A percentile compares a stretch with the other conserved stretches of the same genome.
phyloP scores from a whole-genome alignment of 1,140 invertebrate genomes.

The Luehdorfia chinensis region DNA sequence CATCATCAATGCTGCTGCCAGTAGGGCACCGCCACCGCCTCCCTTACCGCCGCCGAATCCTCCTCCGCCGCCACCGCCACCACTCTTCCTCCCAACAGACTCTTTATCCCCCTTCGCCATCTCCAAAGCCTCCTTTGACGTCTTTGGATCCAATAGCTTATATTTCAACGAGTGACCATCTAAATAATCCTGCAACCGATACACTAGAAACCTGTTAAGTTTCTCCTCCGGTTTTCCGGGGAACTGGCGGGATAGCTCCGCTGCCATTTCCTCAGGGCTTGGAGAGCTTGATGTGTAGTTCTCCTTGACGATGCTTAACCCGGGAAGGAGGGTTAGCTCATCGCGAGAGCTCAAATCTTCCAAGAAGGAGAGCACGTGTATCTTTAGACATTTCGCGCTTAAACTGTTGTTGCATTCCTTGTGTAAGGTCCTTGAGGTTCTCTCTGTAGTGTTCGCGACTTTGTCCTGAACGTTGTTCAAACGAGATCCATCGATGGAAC shows the following conservation, averaged over 20 bases:
- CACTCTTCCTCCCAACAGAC: constrained; percentile 49
- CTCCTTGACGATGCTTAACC: constrained; percentile 84
- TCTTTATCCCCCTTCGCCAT: constrained; percentile 58
- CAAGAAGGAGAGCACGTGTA: constrained; percentile 86
- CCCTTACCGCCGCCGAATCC: constrained; percentile 62
- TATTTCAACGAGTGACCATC: constrained; percentile 85
- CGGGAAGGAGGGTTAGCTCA: constrained; percentile 77
- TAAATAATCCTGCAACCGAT: constrained; percentile 80
- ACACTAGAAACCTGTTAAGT: constrained; percentile 81
- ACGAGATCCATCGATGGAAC: constrained; percentile 28
- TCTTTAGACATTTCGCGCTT: constrained; percentile 86
- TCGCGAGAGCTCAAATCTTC: constrained; percentile 79
- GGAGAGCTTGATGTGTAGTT: constrained; percentile 74
- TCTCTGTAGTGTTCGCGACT: constrained; percentile 41
- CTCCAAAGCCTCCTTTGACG: constrained; percentile 69
- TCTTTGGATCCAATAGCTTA: constrained; percentile 82
- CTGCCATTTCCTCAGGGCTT: constrained; percentile 81
- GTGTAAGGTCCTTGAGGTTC: constrained; percentile 47
- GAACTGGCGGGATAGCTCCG: constrained; percentile 85
- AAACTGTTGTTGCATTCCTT: constrained; percentile 59
- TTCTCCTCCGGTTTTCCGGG: constrained; percentile 86
- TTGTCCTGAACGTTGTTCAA: constrained; percentile 30
- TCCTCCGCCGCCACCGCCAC: constrained; percentile 53
- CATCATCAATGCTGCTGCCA: constrained; percentile 81
- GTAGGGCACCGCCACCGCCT: constrained; percentile 76